Evolutionary conservation across 2,113 vertebrate species (phyloP).

Genomic region (Sceloporus undulatus): DNA sequence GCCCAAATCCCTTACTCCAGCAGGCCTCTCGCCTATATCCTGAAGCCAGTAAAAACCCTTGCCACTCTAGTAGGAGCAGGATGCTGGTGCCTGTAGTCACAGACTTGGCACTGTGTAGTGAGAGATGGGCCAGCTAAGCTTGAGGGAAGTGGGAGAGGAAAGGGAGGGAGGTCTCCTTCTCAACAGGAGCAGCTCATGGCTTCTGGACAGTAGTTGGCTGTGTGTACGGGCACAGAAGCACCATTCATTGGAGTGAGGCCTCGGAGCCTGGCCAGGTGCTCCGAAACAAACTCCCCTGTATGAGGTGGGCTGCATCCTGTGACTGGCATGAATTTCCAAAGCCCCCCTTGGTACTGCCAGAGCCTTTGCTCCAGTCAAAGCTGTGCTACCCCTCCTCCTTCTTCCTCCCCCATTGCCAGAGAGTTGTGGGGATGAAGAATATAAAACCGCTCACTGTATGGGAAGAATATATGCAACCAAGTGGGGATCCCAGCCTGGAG

Average conservation of each 20-base stretch:
- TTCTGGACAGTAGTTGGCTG: constrained; percentile 31
- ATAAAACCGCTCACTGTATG: constrained; percentile 20
- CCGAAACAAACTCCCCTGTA: constrained; percentile 34
- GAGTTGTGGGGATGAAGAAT: constrained; percentile 31
- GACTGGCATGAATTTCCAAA: constrained; percentile 5
- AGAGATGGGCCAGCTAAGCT: neutral
- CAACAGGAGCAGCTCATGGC: neutral
- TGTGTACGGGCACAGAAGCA: constrained; percentile 17
- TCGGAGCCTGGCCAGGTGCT: constrained; percentile 25
- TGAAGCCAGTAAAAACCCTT: neutral
- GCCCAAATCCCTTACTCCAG: neutral
- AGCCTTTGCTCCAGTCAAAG: constrained; percentile 16
- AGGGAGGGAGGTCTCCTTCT: constrained; percentile 1
- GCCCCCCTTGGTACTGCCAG: neutral
- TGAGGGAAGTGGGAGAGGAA: neutral
- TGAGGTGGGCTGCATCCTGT: neutral
- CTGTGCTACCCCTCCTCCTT: neutral
- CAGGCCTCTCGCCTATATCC: neutral
- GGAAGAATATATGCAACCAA: neutral
- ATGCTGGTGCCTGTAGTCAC: neutral
- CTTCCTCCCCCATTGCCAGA: constrained; percentile 13
- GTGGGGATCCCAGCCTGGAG: neutral
- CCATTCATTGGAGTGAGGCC: constrained; percentile 31
- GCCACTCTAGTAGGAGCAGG: neutral
- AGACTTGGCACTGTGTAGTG: neutral